phyloP scores from a whole-genome alignment of 2,797 vertebrate species.

The Peromyscus nudipes region DNA sequence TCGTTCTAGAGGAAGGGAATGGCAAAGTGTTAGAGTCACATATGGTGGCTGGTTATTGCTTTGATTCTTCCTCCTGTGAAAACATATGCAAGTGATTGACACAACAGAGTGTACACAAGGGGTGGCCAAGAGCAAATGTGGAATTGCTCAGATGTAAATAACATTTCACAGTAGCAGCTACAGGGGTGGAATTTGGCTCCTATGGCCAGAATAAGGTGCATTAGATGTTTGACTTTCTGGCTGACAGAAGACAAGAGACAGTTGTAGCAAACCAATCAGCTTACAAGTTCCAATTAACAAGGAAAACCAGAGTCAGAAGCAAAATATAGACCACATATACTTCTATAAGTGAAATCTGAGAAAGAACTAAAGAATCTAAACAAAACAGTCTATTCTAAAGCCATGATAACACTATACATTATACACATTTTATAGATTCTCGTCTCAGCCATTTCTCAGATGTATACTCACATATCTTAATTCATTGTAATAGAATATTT shows the following conservation, averaged over 20 bases:
- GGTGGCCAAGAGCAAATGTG: background rate
- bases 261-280: background rate
- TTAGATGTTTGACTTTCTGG: background rate
- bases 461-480: background rate
- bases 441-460: background rate
- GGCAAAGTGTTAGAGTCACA: background rate
- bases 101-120: background rate
- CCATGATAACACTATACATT: background rate
- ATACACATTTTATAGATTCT: background rate
- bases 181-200: background rate
- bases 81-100: constrained; percentile 58
- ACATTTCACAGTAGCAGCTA: background rate
- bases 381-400: constrained; percentile 3
- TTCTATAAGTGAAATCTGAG: background rate
- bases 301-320: background rate
- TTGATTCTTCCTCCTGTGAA: constrained; percentile 68
- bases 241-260: constrained; percentile 12
- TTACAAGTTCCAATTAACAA: background rate
- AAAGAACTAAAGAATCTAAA: background rate
- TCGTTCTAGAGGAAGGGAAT: constrained; percentile 43
- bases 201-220: background rate
- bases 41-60: constrained; percentile 41
- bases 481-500: background rate
- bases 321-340: background rate
- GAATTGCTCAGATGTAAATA: background rate